Evolutionary conservation across 2,888 invertebrate genomes (phyloP).

Genomic region (Corbicula japonica): DNA sequence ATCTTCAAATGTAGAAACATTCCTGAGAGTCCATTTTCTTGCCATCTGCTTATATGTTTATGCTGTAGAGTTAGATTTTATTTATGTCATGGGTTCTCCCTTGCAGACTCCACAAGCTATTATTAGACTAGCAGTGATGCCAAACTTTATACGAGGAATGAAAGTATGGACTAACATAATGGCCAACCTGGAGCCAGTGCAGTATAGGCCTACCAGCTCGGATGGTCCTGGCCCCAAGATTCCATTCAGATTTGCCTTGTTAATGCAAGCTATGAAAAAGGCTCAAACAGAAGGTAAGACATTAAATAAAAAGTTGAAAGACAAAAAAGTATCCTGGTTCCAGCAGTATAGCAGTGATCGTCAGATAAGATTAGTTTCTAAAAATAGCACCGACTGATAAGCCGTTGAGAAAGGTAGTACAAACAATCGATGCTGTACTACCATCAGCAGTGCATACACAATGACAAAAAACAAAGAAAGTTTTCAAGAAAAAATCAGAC

Average conservation of each 20-base stretch:
- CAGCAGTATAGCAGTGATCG: no score
- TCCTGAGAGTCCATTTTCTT: no score
- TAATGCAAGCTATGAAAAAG: neutral
- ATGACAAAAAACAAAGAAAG: no score
- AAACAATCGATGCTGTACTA: no score
- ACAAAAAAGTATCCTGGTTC: neutral
- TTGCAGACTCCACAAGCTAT: conserved; percentile 1
- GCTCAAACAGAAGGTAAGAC: neutral
- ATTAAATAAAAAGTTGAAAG: neutral
- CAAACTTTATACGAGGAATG: conserved; percentile 14
- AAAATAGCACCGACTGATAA: no score
- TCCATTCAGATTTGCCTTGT: conserved; percentile 12
- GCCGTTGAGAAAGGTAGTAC: no score
- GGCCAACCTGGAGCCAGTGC: conserved; percentile 17
- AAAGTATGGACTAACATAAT: conserved; percentile 1
- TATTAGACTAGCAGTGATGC: conserved; percentile 7
- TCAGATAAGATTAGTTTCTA: no score
- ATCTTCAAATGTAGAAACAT: no score
- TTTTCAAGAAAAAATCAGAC: no score
- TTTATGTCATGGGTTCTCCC: neutral
- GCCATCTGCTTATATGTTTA: neutral
- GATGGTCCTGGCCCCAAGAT: conserved; percentile 8
- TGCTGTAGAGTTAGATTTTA: neutral
- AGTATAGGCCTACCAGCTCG: conserved; percentile 4
- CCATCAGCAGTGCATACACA: no score